Conservation (phyloP, 2,797 vertebrate genomes). For the Cephalopachus bancanus region DNA sequence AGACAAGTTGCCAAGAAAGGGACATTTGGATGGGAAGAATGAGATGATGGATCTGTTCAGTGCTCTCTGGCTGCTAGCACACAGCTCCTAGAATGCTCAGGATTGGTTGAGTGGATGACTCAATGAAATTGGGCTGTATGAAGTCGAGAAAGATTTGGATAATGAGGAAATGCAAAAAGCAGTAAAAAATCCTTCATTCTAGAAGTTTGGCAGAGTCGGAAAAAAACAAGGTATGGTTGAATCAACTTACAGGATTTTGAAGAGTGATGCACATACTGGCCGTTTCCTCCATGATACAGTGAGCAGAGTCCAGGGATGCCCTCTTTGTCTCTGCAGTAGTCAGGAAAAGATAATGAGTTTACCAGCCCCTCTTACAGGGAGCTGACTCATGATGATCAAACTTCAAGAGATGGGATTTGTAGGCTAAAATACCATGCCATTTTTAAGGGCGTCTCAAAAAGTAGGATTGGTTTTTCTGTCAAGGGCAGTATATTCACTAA, state of each 20-base stretch:
- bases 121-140: background rate
- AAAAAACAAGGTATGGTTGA: background rate
- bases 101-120: background rate
- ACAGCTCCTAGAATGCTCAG: background rate
- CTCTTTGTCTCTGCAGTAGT: background rate
- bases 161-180: constrained; percentile 15
- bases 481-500: background rate
- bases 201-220: background rate
- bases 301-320: background rate
- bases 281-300: background rate
- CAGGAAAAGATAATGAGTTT: constrained; percentile 30
- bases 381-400: background rate
- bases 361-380: background rate
- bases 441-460: background rate
- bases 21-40: constrained; percentile 5
- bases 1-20: background rate
- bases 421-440: background rate
- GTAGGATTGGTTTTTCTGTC: constrained; percentile 14
- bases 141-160: constrained; percentile 12
- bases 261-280: background rate
- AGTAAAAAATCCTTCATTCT: background rate
- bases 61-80: background rate
- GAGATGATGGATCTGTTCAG: background rate
- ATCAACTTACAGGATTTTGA: background rate
- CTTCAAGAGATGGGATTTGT: background rate